phyloP scores from a whole-genome alignment of 1,140 invertebrate species.

The Neuroterus valhalla region DNA sequence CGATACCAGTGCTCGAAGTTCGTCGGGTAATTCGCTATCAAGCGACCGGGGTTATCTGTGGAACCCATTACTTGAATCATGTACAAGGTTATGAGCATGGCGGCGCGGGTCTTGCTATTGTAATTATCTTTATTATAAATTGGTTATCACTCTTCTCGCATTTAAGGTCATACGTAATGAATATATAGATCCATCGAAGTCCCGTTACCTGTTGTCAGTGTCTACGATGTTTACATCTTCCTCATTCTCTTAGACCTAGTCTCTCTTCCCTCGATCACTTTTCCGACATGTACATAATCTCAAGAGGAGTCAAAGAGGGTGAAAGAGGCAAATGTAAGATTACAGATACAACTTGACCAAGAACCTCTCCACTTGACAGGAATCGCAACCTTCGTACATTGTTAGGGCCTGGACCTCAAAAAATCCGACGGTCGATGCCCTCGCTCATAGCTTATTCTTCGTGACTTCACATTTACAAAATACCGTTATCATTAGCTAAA shows the following conservation, averaged over 20 bases:
- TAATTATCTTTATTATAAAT: conserved; percentile 64
- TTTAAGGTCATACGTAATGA: conserved; percentile 60
- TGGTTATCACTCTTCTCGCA: conserved; percentile 58
- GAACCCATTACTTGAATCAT: conserved; percentile 29
- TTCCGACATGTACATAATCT: not conserved
- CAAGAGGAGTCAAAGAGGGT: not conserved
- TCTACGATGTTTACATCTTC: not conserved
- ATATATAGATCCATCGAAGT: conserved; percentile 56
- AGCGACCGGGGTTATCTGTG: not conserved
- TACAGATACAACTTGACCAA: conserved; percentile 48
- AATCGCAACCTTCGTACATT: conserved; percentile 47
- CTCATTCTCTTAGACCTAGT: not conserved
- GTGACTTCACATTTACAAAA: conserved; percentile 42
- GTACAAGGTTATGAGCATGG: conserved; percentile 3
- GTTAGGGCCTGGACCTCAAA: conserved; percentile 47
- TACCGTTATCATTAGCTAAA: conserved; percentile 69
- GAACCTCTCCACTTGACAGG: conserved; percentile 43
- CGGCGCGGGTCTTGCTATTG: conserved; percentile 55
- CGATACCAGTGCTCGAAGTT: too few relatives aligned
- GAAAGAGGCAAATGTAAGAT: conserved; percentile 25
- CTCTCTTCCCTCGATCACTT: conserved; percentile 11
- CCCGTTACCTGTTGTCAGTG: conserved; percentile 60
- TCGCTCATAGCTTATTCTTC: conserved; percentile 38
- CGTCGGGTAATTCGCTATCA: not conserved
- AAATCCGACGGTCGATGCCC: conserved; percentile 53